Percentiles rank a stretch among this genome's conserved stretches.
Evolutionary conservation across 2,888 invertebrate genomes (phyloP).

Genomic region (Microplitis deprimator): DNA sequence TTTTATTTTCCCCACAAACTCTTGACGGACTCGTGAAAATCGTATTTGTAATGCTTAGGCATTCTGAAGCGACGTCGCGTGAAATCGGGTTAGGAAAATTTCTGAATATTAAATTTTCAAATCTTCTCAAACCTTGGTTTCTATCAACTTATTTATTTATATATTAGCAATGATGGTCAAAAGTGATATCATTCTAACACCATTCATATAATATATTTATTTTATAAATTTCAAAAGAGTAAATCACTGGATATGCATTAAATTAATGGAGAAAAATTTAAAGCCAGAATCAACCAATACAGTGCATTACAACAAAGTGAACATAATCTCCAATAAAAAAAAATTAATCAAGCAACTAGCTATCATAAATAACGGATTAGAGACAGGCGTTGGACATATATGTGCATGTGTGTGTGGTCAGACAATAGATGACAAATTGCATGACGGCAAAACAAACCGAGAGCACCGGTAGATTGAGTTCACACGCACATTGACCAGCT

Average conservation of each 20-base stretch:
- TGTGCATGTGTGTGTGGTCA: slow-evolving; percentile 43
- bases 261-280: slow-evolving; percentile 17
- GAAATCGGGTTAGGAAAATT: slow-evolving; percentile 66
- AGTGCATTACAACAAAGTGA: not conserved
- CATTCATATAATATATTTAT: too few species aligned
- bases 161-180: slow-evolving; percentile 26
- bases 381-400: slow-evolving; percentile 31
- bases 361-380: slow-evolving; percentile 66
- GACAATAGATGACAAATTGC: slow-evolving; percentile 69
- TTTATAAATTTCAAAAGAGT: too few species aligned
- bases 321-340: slow-evolving; percentile 22
- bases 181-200: not conserved
- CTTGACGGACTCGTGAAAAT: slow-evolving; percentile 56
- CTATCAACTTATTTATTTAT: slow-evolving; percentile 39
- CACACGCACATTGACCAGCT: slow-evolving; percentile 40
- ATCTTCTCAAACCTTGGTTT: slow-evolving; percentile 47
- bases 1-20: slow-evolving; percentile 22
- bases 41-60: slow-evolving; percentile 64
- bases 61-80: slow-evolving; percentile 61
- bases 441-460: slow-evolving; percentile 62
- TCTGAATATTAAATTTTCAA: slow-evolving; percentile 66
- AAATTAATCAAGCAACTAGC: slow-evolving; percentile 64
- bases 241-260: too few species aligned
- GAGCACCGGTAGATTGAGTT: slow-evolving; percentile 57
- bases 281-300: not conserved